Evolutionary conservation across 2,797 vertebrate species (phyloP).

Genomic region (Carduelis carduelis): DNA sequence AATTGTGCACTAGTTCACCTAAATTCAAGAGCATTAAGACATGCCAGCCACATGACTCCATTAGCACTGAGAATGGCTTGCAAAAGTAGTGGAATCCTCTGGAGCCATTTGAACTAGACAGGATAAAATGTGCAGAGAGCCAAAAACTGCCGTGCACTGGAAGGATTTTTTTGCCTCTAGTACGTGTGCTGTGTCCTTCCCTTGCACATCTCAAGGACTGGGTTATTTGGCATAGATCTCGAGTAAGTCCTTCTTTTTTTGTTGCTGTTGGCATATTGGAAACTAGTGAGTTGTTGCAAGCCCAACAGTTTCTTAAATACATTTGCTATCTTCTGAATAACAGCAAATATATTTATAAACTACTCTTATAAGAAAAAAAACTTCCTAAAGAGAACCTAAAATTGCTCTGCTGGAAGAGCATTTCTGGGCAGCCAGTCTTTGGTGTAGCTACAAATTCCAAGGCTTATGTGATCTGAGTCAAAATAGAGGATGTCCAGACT

Average conservation of each 20-base stretch:
- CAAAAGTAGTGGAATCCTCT: not conserved
- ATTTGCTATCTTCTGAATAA: not conserved
- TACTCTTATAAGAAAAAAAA: not conserved
- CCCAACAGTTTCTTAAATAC: not conserved
- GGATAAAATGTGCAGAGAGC: not conserved
- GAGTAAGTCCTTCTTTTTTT: not conserved
- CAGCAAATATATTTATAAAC: not conserved
- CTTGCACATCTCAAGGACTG: not conserved
- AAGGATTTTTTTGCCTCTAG: not conserved
- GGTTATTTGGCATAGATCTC: not conserved
- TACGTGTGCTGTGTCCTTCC: not conserved
- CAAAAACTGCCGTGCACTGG: fast-evolving
- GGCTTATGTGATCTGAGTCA: not conserved
- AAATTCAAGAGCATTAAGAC: not conserved
- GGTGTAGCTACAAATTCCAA: not conserved
- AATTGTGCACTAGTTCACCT: not conserved
- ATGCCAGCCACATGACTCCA: not conserved
- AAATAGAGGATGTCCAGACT: not conserved
- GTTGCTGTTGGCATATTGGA: not conserved
- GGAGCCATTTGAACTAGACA: not conserved
- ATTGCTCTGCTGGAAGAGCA: not conserved
- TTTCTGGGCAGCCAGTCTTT: not conserved
- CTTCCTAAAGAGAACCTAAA: not conserved
- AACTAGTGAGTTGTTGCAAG: not conserved
- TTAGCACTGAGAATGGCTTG: not conserved